Evolutionary conservation across 2,113 vertebrate genomes (phyloP).

Genomic region (Thalassarche chlororhynchos): DNA sequence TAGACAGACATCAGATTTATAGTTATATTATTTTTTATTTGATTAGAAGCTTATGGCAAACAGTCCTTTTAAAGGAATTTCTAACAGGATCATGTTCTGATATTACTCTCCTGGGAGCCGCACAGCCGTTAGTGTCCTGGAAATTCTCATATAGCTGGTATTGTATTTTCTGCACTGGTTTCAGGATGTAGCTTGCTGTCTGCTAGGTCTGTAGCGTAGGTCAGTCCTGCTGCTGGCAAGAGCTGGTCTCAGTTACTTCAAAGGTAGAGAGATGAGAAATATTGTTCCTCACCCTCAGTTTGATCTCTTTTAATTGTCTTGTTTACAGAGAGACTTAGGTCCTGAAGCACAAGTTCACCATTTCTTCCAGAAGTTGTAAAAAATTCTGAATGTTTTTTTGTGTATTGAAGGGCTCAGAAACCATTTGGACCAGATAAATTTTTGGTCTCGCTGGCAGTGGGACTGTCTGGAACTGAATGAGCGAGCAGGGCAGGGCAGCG

Average conservation of each 20-base stretch:
- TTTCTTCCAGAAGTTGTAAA: not conserved
- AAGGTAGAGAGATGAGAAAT: not conserved
- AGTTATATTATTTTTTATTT: not conserved
- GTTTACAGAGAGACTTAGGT: not conserved
- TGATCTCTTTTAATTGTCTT: not conserved
- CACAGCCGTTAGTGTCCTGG: not conserved
- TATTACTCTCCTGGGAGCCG: not conserved
- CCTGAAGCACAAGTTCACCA: not conserved
- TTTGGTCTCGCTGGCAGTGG: not conserved
- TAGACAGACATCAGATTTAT: not conserved
- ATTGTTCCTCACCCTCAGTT: too few species aligned
- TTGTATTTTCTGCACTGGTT: not conserved
- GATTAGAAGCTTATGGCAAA: not conserved
- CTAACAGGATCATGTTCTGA: not conserved
- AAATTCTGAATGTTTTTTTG: not conserved
- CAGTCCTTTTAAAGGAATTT: not conserved
- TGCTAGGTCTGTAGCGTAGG: not conserved
- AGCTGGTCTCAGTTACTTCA: not conserved
- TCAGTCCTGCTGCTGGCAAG: not conserved
- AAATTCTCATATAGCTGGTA: not conserved
- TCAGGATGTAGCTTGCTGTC: not conserved
- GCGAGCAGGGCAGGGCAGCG: not conserved
- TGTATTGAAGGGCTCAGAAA: not conserved
- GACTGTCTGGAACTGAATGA: accelerated
- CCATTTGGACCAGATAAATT: not conserved